Evolutionary conservation across 2,113 vertebrate genomes (phyloP).

Genomic region (Pseudorasbora parva): DNA sequence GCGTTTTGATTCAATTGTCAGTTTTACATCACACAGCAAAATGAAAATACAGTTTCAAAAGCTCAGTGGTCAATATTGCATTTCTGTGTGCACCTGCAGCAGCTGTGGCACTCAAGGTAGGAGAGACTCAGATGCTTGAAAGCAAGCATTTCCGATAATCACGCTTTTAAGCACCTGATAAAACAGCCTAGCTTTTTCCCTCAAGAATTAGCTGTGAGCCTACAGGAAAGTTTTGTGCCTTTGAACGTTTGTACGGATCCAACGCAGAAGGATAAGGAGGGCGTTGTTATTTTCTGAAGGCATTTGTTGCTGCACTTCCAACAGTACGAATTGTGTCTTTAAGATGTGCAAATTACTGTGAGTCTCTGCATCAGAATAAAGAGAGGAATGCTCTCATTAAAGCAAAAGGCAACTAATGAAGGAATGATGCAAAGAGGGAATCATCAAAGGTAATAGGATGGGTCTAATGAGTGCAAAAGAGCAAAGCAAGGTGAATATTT

Average conservation of each 20-base stretch:
- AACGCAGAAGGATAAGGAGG: slow-evolving; percentile 9
- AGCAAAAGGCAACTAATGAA: slow-evolving; percentile 41
- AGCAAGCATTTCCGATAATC: slow-evolving; percentile 28
- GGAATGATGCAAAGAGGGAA: slow-evolving; percentile 37
- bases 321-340: slow-evolving; percentile 8
- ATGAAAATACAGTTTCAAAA: background rate
- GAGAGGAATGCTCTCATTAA: slow-evolving; percentile 49
- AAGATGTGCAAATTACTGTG: slow-evolving; percentile 48
- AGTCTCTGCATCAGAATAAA: slow-evolving; percentile 31
- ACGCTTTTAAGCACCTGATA: slow-evolving; percentile 5
- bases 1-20: slow-evolving; percentile 31
- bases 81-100: background rate
- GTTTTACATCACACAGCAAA: background rate
- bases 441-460: slow-evolving; percentile 30
- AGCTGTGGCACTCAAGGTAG: background rate
- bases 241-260: background rate
- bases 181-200: slow-evolving; percentile 1
- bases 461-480: slow-evolving; percentile 41
- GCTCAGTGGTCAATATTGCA: background rate
- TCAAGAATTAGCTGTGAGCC: slow-evolving; percentile 4
- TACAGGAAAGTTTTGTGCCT: background rate
- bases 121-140: background rate
- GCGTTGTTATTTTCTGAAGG: slow-evolving; percentile 25
- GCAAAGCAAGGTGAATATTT: slow-evolving; percentile 47
- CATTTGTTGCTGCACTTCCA: slow-evolving; percentile 22